Evolutionary conservation across 2,797 vertebrate species (phyloP), one percentile per base, ranked within the genome.

Genomic region (Gouania willdenowi): DNA sequence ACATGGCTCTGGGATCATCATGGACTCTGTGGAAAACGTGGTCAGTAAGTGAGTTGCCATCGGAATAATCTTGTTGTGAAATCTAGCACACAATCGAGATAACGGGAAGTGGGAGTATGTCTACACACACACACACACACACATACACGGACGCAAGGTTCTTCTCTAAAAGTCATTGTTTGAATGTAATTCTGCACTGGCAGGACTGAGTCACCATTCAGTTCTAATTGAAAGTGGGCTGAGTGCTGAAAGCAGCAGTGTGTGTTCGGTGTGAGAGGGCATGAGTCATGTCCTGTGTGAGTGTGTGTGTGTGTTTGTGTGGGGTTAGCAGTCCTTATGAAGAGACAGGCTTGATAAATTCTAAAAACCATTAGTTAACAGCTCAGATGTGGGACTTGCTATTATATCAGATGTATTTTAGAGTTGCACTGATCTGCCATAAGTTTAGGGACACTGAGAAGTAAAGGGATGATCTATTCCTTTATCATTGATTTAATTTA

Each of bases 141-240:
- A 14, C 13, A 14, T 13, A 14, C 13, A 14, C 13, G 14, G 13
- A 14, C 13, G 14, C 2, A 39, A 22, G 16, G 47, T 22, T 34
- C 17, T 41, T 63, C 46, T 46, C 42, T 26, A 19, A 22, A 59
- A 32, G 41, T 38, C 55, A 64, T 71, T 70, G 57, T 68, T 66
- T 17, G 12, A 41, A 66, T 59, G 54, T 29, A 31, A 58, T 57
- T 54, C 47, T 66, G 77, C 73, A 65, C 77, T 68, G 67, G 77
- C 63, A 77, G 57, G 17, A 52, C 59, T 78, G 81, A 83, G 70
- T 85, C 81, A 79, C 62, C 64, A 45, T 67, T 67, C 47, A 66
- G 27, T 52, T 47, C 34, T 73, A 36, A 71, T 60, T 62, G 66
- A 79, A 71, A 83, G 72, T 74, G 54, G 68, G 49, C 55, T 77